Percentiles rank a stretch among this genome's conserved stretches.
These are phyloP conservation scores for Oceanodroma leucorhoa DNA, from an alignment of 2,797 vertebrate species.

Conservation along the genomic window DNA sequence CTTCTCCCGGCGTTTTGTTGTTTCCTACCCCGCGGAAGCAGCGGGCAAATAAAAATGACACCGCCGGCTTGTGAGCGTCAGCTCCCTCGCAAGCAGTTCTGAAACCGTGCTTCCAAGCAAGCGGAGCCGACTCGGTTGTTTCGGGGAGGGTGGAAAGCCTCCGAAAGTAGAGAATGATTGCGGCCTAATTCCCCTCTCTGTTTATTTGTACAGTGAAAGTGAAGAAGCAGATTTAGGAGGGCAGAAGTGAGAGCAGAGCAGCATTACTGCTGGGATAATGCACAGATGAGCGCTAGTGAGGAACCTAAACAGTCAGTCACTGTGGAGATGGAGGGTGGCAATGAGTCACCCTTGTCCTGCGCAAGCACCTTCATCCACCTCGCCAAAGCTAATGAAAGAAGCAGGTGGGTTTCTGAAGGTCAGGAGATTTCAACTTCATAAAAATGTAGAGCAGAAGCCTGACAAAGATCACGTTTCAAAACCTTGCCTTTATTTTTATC, in stretches of 20 bases:
- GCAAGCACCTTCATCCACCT: neutral
- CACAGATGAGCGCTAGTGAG: neutral
- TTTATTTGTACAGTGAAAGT: neutral
- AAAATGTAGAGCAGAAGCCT: neutral
- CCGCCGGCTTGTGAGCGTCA: neutral
- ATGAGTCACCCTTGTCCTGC: neutral
- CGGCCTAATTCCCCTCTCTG: neutral
- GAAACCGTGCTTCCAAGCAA: neutral
- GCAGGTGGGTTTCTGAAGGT: neutral
- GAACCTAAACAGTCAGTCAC: neutral
- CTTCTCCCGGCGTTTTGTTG: conserved; percentile 37
- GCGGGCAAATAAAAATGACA: neutral
- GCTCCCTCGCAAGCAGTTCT: neutral
- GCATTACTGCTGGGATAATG: neutral
- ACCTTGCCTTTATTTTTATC: neutral
- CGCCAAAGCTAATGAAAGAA: neutral
- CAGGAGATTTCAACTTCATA: neutral
- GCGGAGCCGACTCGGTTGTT: accelerated
- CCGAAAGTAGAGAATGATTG: neutral
- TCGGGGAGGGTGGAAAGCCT: neutral
- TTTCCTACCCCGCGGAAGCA: neutral
- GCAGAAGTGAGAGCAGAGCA: neutral
- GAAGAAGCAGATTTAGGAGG: neutral
- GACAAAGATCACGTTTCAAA: neutral
- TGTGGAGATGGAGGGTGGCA: neutral